Evolutionary conservation across 2,888 invertebrate genomes (phyloP), one percentile per base, ranked within the genome.

Genomic region (Cerastis rubricosa): DNA sequence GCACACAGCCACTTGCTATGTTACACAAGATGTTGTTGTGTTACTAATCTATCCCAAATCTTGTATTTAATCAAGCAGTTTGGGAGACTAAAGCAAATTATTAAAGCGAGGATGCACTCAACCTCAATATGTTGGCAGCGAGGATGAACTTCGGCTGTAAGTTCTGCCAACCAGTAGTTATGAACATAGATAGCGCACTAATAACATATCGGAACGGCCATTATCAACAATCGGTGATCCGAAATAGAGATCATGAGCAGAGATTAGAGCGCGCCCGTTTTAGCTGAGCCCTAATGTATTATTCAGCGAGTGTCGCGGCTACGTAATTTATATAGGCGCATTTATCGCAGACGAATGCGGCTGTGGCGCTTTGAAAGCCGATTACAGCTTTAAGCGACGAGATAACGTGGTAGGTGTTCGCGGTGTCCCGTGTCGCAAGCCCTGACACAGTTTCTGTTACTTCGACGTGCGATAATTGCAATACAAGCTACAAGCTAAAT

Each of bases 381-480:
- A 89, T 90, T 90, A 89, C 86, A 81, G 87, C 85, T 87, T 88
- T 78, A 81, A 85, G 86, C 81, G 74, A 71, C 71, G 77, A 87
- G 89, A 91, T 91, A 90, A 89, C 87, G 81, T 68, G 74, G 84
- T 85, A 84, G 84, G 86, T 87, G 86, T 85, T 83, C 78, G 80
- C 25, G 64, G 64, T 78, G 80, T 88, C 83, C 80, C 71, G 81
- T 81, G 65, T 76, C 76, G 75, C 59, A 80, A 81, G 76, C 88
- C 90, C 80, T 94, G 95, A 94, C 94, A 95, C 90, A 95, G 91
- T 94, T 95, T 92, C 91, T 91, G 90, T 91, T 92, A 91, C 93
- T 93, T 91, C 91, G 91, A 90, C 89, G 90, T 88, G 90, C 90
- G 91, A 92, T 93, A 93, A 94, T 94, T 94, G 94, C 92, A 91